Evolutionary conservation across 2,113 vertebrate genomes (phyloP), one percentile per base, ranked within the genome.

Genomic region (Tylochromis polylepis): DNA sequence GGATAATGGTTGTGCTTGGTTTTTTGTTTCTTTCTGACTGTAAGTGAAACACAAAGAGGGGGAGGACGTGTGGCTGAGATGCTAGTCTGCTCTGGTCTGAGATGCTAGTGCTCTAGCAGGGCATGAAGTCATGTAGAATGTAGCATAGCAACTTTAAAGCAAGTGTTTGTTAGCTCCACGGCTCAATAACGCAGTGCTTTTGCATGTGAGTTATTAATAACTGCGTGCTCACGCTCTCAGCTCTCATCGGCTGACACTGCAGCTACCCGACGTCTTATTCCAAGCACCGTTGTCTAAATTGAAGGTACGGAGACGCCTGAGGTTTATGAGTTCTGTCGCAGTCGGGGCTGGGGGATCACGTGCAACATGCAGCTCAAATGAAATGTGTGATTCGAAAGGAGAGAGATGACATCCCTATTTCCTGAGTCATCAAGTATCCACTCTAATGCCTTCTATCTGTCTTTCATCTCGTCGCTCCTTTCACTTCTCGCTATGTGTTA

Each of bases 141-240:
- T 51, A 46, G 24, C 20, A 75, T 7, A 75, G 70, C 70, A 75
- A 27, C 65, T 70, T 70, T 70, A 43, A 84, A 85, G 53, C 20
- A 43, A 81, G 77, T 38, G 88, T 87, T 85, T 85, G 79, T 58
- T 70, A 84, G 49, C 7, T 2, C 43, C 60, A 41, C 72, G 15
- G 56, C 81, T 93, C 92, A 81, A 88, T 90, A 92, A 84, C 81
- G 56, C 31, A 41, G 57, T 53, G 29, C 88, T 55, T 29, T 75
- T 87, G 87, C 86, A 88, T 85, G 83, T 62, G 67, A 92, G 87
- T 91, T 94, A 93, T 94, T 93, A 93, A 90, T 94, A 93, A 90
- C 27, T 67, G 31, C 2, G n/a, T 46, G 83, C 70, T 91, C 53
- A 29, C 8, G 62, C 78, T 81, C 72, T 83, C 20, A 9, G 62